Conservation (phyloP, 2,888 invertebrate genomes). For the Onthophagus sagittarius region DNA sequence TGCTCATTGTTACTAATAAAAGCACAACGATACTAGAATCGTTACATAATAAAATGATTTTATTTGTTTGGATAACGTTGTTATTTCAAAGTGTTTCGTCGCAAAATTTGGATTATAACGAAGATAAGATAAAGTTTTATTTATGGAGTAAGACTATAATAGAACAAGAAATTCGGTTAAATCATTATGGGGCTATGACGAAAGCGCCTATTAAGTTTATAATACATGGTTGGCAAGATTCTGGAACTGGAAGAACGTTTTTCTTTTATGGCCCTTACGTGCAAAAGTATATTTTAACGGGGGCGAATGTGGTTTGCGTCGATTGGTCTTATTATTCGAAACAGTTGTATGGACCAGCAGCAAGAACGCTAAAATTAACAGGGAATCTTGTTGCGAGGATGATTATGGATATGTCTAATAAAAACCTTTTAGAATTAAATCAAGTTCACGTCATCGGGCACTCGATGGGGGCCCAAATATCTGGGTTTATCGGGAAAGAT, state of each 20-base stretch:
- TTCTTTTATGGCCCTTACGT: neutral
- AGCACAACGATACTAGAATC: too few relatives aligned
- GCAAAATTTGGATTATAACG: neutral
- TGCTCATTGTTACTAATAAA: too few relatives aligned
- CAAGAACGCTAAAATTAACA: neutral
- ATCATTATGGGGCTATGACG: neutral
- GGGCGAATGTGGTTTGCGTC: neutral
- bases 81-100: too few relatives aligned
- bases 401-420: neutral
- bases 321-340: slow-evolving; percentile 2
- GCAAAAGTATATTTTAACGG: neutral
- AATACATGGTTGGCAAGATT: slow-evolving; percentile 1
- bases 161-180: neutral
- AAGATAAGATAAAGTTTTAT: slow-evolving; percentile 1
- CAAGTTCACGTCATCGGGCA: slow-evolving; percentile 39
- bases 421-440: slow-evolving; percentile 14
- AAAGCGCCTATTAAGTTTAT: neutral
- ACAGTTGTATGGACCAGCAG: neutral
- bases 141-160: slow-evolving; percentile 1
- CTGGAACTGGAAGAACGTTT: neutral
- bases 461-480: slow-evolving; percentile 40
- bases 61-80: too few relatives aligned
- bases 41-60: too few relatives aligned
- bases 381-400: neutral
- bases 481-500: slow-evolving; percentile 37